Conservation (phyloP, 2,888 invertebrate species). For the Brachycybe producta region DNA sequence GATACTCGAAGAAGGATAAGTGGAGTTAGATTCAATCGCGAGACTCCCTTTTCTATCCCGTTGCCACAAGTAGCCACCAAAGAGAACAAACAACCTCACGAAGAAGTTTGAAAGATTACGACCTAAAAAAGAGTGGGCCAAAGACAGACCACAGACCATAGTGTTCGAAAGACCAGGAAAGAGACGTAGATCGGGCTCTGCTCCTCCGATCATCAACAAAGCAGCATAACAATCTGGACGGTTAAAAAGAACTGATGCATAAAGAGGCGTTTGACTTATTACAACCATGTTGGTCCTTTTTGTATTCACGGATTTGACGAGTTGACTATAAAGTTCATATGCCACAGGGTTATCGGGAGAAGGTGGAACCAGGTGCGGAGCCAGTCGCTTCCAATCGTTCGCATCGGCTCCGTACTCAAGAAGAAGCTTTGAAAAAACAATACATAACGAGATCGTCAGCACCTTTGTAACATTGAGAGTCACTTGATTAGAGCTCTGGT, state of each 20-base stretch:
- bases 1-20: too few species aligned
- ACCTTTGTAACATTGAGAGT: background rate
- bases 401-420: constrained; percentile 17
- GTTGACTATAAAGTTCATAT: too few species aligned
- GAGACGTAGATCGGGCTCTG: constrained; percentile 8
- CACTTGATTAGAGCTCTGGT: too few species aligned
- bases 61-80: constrained; percentile 18
- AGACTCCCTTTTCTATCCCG: constrained; percentile 3
- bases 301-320: too few species aligned
- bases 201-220: constrained; percentile 11
- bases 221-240: constrained; percentile 3
- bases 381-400: too few species aligned
- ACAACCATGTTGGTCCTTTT: too few species aligned
- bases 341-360: too few species aligned
- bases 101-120: background rate
- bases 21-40: too few species aligned
- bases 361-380: too few species aligned
- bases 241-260: constrained; percentile 10
- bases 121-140: constrained; percentile 7
- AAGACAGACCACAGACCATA: constrained; percentile 6
- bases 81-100: constrained; percentile 9
- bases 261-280: constrained; percentile 16
- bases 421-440: constrained; percentile 14
- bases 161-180: constrained; percentile 6
- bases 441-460: background rate